These are phyloP conservation scores for Drosophila mimetica DNA, from an alignment of 2,888 invertebrate species.

Conservation along the genomic window DNA sequence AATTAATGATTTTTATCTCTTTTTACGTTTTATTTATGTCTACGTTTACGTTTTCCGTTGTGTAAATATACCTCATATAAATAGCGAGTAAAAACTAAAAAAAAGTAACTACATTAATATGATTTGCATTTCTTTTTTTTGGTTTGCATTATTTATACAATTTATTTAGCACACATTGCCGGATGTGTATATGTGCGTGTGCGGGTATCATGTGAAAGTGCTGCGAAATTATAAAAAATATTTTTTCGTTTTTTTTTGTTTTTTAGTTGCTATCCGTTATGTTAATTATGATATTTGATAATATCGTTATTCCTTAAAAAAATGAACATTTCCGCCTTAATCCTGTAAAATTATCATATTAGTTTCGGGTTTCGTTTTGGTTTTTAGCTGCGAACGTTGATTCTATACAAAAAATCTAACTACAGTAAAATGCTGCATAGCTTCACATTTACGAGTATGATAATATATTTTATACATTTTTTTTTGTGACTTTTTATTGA, in stretches of 20 bases:
- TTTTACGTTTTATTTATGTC: slow-evolving; percentile 50
- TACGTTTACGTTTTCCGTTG: slow-evolving; percentile 54
- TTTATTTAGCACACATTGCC: slow-evolving; percentile 50
- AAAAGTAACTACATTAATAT: slow-evolving; percentile 58
- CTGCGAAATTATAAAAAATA: slow-evolving; percentile 66
- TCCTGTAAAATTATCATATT: slow-evolving; percentile 58
- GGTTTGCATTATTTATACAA: slow-evolving; percentile 50
- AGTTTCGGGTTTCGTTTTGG: slow-evolving; percentile 29
- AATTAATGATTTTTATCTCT: slow-evolving; percentile 61
- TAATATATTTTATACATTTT: slow-evolving; percentile 48
- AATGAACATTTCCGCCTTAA: slow-evolving; percentile 65
- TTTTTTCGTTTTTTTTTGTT: slow-evolving; percentile 47
- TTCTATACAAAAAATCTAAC: slow-evolving; percentile 81
- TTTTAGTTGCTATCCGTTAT: slow-evolving; percentile 39
- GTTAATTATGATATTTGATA: slow-evolving; percentile 34
- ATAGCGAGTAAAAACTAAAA: slow-evolving; percentile 71
- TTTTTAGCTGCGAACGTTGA: slow-evolving; percentile 73
- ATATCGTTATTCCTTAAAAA: slow-evolving; percentile 56
- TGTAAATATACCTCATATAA: slow-evolving; percentile 70
- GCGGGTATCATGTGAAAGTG: slow-evolving; percentile 61
- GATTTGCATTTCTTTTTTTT: slow-evolving; percentile 44
- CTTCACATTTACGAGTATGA: slow-evolving; percentile 67
- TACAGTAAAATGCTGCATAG: slow-evolving; percentile 71
- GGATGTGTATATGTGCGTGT: slow-evolving; percentile 41
- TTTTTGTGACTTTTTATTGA: slow-evolving; percentile 52